phyloP scores from a whole-genome alignment of 2,888 invertebrate genomes.

The Drosophila testacea region DNA sequence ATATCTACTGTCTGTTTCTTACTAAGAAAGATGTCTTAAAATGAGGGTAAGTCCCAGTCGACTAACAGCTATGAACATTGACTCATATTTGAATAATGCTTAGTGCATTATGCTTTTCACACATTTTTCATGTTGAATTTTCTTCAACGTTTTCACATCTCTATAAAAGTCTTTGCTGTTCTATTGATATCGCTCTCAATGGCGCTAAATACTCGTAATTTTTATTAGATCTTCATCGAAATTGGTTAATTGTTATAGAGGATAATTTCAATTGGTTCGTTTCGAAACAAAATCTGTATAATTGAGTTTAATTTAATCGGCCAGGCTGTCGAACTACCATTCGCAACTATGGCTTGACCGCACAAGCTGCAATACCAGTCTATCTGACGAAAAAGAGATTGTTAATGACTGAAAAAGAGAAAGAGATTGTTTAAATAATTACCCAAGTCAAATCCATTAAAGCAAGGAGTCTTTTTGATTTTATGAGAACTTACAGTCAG shows the following conservation, averaged over 20 bases:
- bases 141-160: not conserved
- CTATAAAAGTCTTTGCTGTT: not conserved
- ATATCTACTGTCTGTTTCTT: too few species aligned
- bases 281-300: too few species aligned
- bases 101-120: not conserved
- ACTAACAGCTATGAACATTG: not conserved
- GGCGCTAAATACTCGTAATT: constrained; percentile 1
- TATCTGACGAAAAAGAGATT: not conserved
- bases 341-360: constrained; percentile 23
- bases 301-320: not conserved
- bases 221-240: not conserved
- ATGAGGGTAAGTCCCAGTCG: not conserved
- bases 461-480: not conserved
- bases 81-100: not conserved
- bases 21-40: not conserved
- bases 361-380: not conserved
- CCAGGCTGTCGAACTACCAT: constrained; percentile 15
- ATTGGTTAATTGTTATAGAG: not conserved
- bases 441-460: constrained; percentile 1
- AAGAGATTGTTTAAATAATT: not conserved
- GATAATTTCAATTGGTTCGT: not conserved
- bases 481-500: not conserved
- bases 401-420: not conserved
- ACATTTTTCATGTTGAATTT: not conserved
- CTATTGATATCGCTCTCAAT: not conserved